A percentile compares a stretch with the other conserved stretches of the same genome.
Conservation (phyloP, 92 coral and sea anemone species). For the Heliopora coerulea region DNA sequence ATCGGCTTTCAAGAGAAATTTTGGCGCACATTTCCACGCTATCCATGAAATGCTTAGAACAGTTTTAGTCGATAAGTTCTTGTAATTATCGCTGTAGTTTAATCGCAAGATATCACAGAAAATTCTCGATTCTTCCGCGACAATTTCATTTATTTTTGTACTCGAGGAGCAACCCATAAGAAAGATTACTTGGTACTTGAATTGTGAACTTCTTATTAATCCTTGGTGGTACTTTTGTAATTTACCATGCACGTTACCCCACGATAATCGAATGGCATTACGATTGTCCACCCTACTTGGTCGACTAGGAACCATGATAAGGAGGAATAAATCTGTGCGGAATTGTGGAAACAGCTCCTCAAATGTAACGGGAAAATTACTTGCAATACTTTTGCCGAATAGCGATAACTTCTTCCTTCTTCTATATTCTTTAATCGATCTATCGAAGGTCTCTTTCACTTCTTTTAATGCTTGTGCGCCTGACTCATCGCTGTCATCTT, state of each 20-base stretch:
- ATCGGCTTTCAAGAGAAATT: slow-evolving; percentile 5
- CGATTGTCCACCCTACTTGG: slow-evolving; percentile 4
- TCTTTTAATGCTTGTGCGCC: slow-evolving; percentile 9
- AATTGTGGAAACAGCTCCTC: slow-evolving; percentile 6
- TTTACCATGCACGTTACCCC: slow-evolving; percentile 11
- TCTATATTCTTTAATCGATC: neutral
- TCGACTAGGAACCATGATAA: slow-evolving; percentile 29
- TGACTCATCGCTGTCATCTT: too few species aligned
- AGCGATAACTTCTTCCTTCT: slow-evolving; percentile 1
- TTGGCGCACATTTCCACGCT: slow-evolving; percentile 4
- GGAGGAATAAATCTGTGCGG: slow-evolving; percentile 15
- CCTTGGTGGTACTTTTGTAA: neutral
- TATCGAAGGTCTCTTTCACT: slow-evolving; percentile 12
- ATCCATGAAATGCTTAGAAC: neutral
- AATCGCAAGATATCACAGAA: slow-evolving; percentile 27
- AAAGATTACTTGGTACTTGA: slow-evolving; percentile 12
- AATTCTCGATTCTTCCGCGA: slow-evolving; percentile 21
- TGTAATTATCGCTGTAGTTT: neutral
- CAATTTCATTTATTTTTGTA: neutral
- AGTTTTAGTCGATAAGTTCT: neutral
- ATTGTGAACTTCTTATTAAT: neutral
- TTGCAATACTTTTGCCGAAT: neutral
- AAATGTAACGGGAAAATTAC: neutral
- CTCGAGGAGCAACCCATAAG: neutral
- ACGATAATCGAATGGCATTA: slow-evolving; percentile 27